Conservation (phyloP, 2,113 vertebrate genomes). For the Grantiella picta region DNA sequence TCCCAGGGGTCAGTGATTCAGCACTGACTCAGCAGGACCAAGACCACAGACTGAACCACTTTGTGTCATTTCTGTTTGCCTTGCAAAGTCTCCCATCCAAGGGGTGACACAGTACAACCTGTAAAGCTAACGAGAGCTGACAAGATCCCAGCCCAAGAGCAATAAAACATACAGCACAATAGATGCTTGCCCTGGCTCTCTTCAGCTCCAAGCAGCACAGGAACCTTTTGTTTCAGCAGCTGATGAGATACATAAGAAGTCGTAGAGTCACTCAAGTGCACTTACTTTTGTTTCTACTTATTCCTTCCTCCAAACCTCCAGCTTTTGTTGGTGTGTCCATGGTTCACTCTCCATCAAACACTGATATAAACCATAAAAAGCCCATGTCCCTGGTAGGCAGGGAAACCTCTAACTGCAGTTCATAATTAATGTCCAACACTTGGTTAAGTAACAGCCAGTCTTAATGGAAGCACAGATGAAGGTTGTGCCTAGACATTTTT, state of each 20-base stretch:
- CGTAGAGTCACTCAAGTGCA: background rate
- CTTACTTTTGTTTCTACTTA: constrained; percentile 26
- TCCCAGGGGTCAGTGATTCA: background rate
- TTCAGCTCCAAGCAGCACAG: constrained; percentile 49
- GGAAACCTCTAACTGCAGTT: background rate
- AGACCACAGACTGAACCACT: background rate
- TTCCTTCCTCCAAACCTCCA: background rate
- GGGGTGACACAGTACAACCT: background rate
- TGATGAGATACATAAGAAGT: constrained; percentile 38
- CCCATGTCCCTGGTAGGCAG: background rate
- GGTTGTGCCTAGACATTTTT: background rate
- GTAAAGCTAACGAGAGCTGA: constrained; percentile 42
- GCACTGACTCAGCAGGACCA: background rate
- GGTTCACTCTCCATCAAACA: background rate
- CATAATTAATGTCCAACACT: background rate
- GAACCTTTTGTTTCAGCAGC: constrained; percentile 62
- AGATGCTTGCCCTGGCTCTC: constrained; percentile 36
- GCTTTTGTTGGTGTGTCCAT: background rate
- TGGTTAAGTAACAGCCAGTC: background rate
- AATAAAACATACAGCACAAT: constrained; percentile 4
- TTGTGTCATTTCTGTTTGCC: background rate
- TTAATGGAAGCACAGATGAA: background rate
- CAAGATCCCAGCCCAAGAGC: background rate
- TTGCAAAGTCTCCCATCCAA: background rate
- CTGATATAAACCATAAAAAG: background rate